Conservation (phyloP, 2,113 vertebrate species). For the Strix aluco region DNA sequence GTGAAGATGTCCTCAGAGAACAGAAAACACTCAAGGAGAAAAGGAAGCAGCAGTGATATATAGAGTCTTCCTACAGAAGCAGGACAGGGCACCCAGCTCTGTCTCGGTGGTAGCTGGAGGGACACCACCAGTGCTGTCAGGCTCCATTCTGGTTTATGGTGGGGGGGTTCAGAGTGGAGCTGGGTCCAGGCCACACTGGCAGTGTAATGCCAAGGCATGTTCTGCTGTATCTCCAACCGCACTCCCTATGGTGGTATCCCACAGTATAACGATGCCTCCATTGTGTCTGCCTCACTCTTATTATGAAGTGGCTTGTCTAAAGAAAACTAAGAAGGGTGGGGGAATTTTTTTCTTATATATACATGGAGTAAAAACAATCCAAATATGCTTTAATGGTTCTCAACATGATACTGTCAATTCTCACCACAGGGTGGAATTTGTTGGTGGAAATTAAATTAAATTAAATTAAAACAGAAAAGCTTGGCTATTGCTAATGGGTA, state of each 20-base stretch:
- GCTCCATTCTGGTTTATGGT: neutral
- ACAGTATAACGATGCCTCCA: neutral
- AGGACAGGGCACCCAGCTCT: neutral
- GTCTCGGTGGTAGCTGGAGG: neutral
- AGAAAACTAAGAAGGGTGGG: neutral
- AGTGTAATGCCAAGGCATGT: neutral
- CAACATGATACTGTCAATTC: slow-evolving; percentile 57
- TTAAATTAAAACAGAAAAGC: slow-evolving; percentile 58
- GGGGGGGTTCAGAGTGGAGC: neutral
- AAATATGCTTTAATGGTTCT: slow-evolving; percentile 54
- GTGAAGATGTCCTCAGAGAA: neutral
- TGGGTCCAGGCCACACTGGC: neutral
- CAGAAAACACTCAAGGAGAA: neutral
- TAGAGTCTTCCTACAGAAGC: neutral
- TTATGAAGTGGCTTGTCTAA: slow-evolving; percentile 23
- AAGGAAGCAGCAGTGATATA: neutral
- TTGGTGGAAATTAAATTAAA: slow-evolving; percentile 57
- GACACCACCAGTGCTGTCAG: neutral
- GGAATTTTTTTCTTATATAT: neutral
- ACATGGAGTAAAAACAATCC: neutral
- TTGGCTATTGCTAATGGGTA: slow-evolving; percentile 47
- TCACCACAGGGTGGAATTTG: slow-evolving; percentile 57
- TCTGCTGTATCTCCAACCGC: neutral
- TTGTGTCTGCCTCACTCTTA: slow-evolving; percentile 33
- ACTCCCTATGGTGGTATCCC: neutral